Percentiles rank a stretch among this genome's conserved stretches.
Conservation (phyloP, 2,113 vertebrate genomes). For the Herpailurus yagouaroundi region DNA sequence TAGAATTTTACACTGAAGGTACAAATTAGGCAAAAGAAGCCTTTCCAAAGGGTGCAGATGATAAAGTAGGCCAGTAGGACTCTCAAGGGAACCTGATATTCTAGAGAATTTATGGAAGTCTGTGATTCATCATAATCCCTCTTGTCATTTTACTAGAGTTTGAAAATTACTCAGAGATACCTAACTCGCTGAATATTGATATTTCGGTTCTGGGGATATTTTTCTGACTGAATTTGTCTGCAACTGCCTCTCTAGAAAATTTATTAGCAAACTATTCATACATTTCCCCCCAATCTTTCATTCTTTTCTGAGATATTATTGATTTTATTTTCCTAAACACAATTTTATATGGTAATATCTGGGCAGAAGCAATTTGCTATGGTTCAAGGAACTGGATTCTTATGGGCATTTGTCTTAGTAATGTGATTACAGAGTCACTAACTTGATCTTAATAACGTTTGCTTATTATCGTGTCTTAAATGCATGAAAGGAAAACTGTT, state of each 20-base stretch:
- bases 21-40: background rate
- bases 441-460: slow-evolving; percentile 83
- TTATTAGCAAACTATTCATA: slow-evolving; percentile 51
- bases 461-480: slow-evolving; percentile 66
- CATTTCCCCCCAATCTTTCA: slow-evolving; percentile 56
- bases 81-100: background rate
- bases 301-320: slow-evolving; percentile 69
- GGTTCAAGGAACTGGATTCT: slow-evolving; percentile 75
- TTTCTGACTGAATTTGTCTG: slow-evolving; percentile 49
- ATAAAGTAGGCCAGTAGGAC: background rate
- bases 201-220: background rate
- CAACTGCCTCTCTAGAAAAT: slow-evolving; percentile 63
- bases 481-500: slow-evolving; percentile 75
- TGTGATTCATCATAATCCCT: background rate
- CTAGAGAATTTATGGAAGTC: background rate
- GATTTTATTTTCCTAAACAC: slow-evolving; percentile 78
- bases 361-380: slow-evolving; percentile 77
- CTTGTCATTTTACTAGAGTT: background rate
- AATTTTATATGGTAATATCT: slow-evolving; percentile 75
- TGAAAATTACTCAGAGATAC: background rate
- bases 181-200: background rate
- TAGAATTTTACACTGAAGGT: background rate
- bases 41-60: background rate
- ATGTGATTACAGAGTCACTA: slow-evolving; percentile 79
- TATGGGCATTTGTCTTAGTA: slow-evolving; percentile 80